These are phyloP conservation scores for Anseranas semipalmata DNA, from an alignment of 2,113 vertebrate species.

Conservation along the genomic window DNA sequence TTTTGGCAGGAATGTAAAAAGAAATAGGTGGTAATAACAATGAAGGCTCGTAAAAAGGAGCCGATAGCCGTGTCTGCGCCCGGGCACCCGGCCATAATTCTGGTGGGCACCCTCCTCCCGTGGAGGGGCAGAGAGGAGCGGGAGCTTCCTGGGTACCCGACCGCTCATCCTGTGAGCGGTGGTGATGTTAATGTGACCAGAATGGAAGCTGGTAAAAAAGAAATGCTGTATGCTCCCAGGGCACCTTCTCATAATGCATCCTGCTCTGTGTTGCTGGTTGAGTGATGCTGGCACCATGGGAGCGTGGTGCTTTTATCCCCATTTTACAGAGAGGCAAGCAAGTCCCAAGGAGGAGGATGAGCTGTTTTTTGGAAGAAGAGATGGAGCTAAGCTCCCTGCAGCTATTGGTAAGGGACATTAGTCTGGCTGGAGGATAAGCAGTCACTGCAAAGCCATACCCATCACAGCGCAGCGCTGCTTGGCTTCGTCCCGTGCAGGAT, in stretches of 20 bases:
- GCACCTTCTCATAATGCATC: background rate
- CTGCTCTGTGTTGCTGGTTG: fast-evolving
- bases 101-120: background rate
- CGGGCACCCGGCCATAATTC: conserved; percentile 31
- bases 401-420: background rate
- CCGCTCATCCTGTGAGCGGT: background rate
- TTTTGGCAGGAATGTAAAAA: conserved; percentile 85
- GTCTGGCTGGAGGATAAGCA: background rate
- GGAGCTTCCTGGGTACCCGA: background rate
- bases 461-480: fast-evolving
- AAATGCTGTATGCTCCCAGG: background rate
- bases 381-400: background rate
- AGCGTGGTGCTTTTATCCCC: background rate
- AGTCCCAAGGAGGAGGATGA: background rate
- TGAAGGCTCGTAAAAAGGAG: conserved; percentile 74
- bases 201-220: background rate
- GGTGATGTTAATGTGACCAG: background rate
- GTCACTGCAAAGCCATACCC: background rate
- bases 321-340: fast-evolving
- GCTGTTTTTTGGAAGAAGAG: background rate
- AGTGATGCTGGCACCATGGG: background rate
- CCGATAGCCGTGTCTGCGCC: background rate
- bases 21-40: conserved; percentile 83
- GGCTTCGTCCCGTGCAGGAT: background rate
- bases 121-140: background rate